A percentile compares a stretch with the other conserved stretches of the same genome.
phyloP scores from a whole-genome alignment of 2,797 vertebrate genomes.

The Gallinago solitaria region DNA sequence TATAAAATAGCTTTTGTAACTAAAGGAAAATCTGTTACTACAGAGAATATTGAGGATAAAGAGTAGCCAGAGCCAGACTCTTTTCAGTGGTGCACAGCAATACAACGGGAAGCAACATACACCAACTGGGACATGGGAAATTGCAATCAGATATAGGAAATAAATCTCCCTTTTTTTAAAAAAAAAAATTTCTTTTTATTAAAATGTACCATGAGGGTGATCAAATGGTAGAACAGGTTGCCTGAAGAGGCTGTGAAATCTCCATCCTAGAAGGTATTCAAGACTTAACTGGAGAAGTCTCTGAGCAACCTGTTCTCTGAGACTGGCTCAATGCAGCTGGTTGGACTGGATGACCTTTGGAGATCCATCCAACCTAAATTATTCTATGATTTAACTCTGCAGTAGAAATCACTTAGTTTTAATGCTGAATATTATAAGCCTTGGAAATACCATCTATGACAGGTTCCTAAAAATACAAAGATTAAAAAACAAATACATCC shows the following conservation, averaged over 20 bases:
- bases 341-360: neutral
- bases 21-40: neutral
- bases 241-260: neutral
- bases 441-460: neutral
- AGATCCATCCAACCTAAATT: neutral
- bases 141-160: neutral
- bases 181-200: neutral
- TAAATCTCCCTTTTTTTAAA: no score
- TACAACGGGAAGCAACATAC: neutral
- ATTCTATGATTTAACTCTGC: neutral
- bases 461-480: neutral
- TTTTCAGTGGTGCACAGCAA: neutral
- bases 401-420: neutral
- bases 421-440: neutral
- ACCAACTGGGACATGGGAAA: neutral
- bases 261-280: neutral
- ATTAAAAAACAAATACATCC: neutral
- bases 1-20: neutral
- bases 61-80: neutral
- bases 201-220: neutral
- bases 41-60: fast-evolving
- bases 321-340: neutral
- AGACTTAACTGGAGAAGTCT: neutral
- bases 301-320: neutral
- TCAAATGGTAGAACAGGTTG: neutral